Conservation (phyloP, 2,888 invertebrate genomes). For the Megaustenia siamemsis region DNA sequence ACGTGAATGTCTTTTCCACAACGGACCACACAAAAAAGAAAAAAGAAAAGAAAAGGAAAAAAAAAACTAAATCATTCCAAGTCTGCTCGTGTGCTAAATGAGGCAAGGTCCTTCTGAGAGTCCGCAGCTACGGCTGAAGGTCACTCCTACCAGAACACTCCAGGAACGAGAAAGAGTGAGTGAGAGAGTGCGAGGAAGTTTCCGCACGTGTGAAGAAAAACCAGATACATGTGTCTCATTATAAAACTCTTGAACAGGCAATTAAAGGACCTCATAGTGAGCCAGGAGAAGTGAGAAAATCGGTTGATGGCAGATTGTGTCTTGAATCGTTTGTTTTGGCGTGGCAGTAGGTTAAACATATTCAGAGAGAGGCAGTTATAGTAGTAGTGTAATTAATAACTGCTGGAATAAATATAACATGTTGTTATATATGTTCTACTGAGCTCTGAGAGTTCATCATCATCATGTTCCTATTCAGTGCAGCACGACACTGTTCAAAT, state of each 20-base stretch:
- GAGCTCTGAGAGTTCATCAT: no score
- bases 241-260: slow-evolving; percentile 23
- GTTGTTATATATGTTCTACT: no score
- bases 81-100: slow-evolving; percentile 20
- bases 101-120: neutral
- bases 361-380: no score
- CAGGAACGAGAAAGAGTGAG: neutral
- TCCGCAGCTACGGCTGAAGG: neutral
- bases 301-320: slow-evolving; percentile 33
- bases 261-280: neutral
- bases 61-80: neutral
- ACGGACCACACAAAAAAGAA: slow-evolving; percentile 27
- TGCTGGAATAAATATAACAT: no score
- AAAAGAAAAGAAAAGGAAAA: no score
- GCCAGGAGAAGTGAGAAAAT: neutral
- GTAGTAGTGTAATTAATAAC: no score
- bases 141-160: neutral
- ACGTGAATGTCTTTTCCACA: slow-evolving; percentile 2
- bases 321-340: neutral
- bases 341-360: slow-evolving; percentile 3
- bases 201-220: slow-evolving; percentile 11
- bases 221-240: slow-evolving; percentile 10
- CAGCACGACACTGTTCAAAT: no score
- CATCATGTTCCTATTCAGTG: no score
- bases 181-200: neutral